Evolutionary conservation across 2,888 invertebrate species (phyloP).

Genomic region (Pollenia griseotomentosa): DNA sequence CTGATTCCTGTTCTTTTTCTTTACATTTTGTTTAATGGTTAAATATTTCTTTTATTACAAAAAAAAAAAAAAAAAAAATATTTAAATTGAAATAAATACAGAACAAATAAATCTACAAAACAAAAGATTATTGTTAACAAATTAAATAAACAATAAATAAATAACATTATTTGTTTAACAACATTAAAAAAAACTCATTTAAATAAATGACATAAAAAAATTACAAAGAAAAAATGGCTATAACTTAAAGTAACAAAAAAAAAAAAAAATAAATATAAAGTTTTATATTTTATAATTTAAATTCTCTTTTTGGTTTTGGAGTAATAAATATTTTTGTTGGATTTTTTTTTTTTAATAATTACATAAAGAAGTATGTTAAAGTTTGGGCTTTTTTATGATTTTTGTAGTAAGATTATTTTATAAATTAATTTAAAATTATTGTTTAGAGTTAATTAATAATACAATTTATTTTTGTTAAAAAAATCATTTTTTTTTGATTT

Average conservation of each 20-base stretch:
- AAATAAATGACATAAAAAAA: conserved; percentile 34
- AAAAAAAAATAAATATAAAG: not conserved
- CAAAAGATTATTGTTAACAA: not conserved
- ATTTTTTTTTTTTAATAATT: too few relatives aligned
- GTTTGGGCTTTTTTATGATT: conserved; percentile 14
- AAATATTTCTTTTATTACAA: conserved; percentile 46
- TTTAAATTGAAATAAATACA: conserved; percentile 30
- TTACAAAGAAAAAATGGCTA: conserved; percentile 39
- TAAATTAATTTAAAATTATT: conserved; percentile 25
- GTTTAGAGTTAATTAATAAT: conserved; percentile 45
- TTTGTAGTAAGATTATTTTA: conserved; percentile 2
- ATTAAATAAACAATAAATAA: conserved; percentile 44
- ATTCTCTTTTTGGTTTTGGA: conserved; percentile 8
- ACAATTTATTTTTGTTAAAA: conserved; percentile 13
- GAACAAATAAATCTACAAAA: conserved; percentile 9
- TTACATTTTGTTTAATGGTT: not conserved
- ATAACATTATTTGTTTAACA: conserved; percentile 37
- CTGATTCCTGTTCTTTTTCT: not conserved
- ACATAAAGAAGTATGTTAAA: not conserved
- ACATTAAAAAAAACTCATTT: conserved; percentile 13
- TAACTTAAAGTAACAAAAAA: conserved; percentile 47
- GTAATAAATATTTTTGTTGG: conserved; percentile 15
- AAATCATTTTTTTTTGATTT: not conserved
- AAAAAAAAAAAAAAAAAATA: conserved; percentile 39
- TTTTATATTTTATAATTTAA: not conserved